Evolutionary conservation across 2,113 vertebrate genomes (phyloP).

Genomic region (Lamprotornis superbus): DNA sequence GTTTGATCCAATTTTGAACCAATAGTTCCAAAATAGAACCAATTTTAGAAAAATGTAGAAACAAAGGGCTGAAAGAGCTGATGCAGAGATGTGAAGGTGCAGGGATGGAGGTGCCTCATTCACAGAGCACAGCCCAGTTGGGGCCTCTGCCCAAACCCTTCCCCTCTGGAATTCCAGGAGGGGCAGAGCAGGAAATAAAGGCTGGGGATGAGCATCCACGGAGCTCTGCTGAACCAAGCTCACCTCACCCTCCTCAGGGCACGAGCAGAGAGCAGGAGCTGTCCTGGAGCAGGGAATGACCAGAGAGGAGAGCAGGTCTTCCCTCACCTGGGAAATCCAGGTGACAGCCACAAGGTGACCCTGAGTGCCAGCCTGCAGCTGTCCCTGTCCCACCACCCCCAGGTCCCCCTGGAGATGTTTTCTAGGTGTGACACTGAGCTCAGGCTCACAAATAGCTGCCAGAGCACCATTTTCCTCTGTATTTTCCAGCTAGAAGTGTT

Average conservation of each 20-base stretch:
- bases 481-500: background rate
- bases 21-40: background rate
- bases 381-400: background rate
- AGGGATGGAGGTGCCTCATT: background rate
- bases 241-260: background rate
- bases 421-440: background rate
- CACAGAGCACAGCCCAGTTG: background rate
- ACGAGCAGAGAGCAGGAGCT: rapidly evolving
- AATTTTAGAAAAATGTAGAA: background rate
- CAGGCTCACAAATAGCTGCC: background rate
- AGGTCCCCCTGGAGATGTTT: background rate
- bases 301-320: background rate
- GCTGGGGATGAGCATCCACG: background rate
- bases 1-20: background rate
- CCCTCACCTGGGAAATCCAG: background rate
- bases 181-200: background rate
- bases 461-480: background rate
- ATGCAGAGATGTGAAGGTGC: background rate
- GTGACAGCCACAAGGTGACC: background rate
- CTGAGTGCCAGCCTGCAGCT: rapidly evolving
- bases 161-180: background rate
- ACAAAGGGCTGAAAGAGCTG: background rate
- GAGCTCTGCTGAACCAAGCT: background rate
- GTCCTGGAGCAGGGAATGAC: background rate
- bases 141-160: background rate